Conservation (phyloP, 2,888 invertebrate genomes). For the Sarcophaga carnaria region DNA sequence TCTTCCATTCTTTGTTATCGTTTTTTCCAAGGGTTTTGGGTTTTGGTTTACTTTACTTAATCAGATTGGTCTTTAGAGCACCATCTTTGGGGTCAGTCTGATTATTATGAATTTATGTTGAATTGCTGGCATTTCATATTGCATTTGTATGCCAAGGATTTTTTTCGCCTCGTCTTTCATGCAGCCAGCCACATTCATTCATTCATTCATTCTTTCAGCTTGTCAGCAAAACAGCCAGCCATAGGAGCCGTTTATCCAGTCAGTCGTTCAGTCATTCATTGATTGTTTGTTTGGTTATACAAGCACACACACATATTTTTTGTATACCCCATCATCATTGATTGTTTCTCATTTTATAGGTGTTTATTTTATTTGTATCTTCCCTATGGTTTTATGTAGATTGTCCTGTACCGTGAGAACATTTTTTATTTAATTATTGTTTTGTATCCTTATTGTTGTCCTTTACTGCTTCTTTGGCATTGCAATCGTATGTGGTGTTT, state of each 20-base stretch:
- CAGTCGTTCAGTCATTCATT: slow-evolving; percentile 60
- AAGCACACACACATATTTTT: not conserved
- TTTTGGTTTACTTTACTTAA: slow-evolving; percentile 53
- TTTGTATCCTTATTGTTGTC: slow-evolving; percentile 53
- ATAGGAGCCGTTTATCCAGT: not conserved
- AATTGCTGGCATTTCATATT: slow-evolving; percentile 38
- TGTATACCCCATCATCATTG: slow-evolving; percentile 6
- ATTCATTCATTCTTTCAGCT: slow-evolving; percentile 31
- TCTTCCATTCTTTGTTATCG: slow-evolving; percentile 31
- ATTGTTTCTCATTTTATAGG: slow-evolving; percentile 26
- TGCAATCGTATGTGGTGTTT: slow-evolving; percentile 36
- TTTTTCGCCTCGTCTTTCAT: slow-evolving; percentile 1
- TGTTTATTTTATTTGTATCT: slow-evolving; percentile 17
- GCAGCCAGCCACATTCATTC: slow-evolving; percentile 19
- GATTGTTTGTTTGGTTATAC: slow-evolving; percentile 34
- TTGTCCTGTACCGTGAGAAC: slow-evolving; percentile 65
- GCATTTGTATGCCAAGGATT: slow-evolving; percentile 62
- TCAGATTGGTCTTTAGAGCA: slow-evolving; percentile 57
- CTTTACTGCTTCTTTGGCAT: slow-evolving; percentile 23
- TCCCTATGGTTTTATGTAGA: slow-evolving; percentile 25
- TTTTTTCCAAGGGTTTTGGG: slow-evolving; percentile 11
- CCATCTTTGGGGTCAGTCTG: slow-evolving; percentile 24
- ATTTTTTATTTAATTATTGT: slow-evolving; percentile 64
- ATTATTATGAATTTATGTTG: slow-evolving; percentile 17
- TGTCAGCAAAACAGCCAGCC: not conserved